phyloP scores from a whole-genome alignment of 2,888 invertebrate genomes.

The Periphyllus acericola region DNA sequence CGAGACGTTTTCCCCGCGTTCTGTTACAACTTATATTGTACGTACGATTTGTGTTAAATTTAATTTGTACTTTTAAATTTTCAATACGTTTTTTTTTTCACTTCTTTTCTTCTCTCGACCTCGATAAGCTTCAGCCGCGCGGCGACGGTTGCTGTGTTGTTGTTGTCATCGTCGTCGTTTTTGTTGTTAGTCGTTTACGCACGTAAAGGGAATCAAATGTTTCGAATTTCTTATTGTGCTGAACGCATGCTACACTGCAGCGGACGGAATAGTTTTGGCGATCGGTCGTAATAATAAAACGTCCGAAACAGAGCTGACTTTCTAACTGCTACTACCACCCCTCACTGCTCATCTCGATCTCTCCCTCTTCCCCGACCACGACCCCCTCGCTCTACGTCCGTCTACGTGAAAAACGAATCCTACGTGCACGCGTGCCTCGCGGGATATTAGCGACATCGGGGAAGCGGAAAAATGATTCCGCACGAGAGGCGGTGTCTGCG shows the following conservation, averaged over 20 bases:
- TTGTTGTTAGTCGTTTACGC: too few relatives aligned
- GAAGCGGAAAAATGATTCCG: slow-evolving; percentile 13
- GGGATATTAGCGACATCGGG: slow-evolving; percentile 8
- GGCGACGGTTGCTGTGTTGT: neutral
- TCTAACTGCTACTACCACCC: too few relatives aligned
- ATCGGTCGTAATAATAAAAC: neutral
- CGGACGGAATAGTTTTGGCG: too few relatives aligned
- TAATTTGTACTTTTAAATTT: neutral
- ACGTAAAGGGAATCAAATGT: too few relatives aligned
- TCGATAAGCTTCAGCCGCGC: neutral
- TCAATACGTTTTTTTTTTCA: neutral
- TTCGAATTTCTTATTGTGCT: too few relatives aligned
- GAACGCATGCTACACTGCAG: neutral
- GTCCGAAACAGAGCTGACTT: neutral
- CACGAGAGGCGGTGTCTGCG: neutral
- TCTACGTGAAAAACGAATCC: neutral
- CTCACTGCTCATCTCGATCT: neutral
- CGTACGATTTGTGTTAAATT: neutral
- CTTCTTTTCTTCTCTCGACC: neutral
- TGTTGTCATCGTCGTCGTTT: too few relatives aligned
- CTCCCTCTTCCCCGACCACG: neutral
- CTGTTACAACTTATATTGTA: neutral
- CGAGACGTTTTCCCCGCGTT: slow-evolving; percentile 23
- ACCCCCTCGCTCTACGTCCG: neutral
- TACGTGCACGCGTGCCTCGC: neutral